phyloP scores from a whole-genome alignment of 2,888 invertebrate genomes.

The Pachliopta kotzebuea region DNA sequence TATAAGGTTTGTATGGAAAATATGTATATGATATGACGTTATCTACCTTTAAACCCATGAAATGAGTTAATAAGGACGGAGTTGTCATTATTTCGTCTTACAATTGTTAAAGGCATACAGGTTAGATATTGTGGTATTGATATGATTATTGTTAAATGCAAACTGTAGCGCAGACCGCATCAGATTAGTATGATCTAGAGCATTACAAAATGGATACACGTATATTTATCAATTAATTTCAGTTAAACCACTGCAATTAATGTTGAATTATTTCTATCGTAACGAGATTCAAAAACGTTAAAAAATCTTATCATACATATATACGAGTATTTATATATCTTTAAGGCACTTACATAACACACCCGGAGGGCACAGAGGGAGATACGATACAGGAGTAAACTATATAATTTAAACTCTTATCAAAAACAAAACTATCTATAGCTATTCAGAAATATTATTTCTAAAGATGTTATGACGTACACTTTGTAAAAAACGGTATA shows the following conservation, averaged over 20 bases:
- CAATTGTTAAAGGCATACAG: conserved; percentile 34
- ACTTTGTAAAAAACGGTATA: not conserved
- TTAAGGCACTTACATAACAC: not conserved
- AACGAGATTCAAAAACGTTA: conserved; percentile 11
- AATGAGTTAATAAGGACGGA: conserved; percentile 31
- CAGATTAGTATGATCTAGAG: not conserved
- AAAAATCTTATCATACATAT: not conserved
- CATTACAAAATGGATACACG: not conserved
- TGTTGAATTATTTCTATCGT: not conserved
- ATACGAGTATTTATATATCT: too few species aligned
- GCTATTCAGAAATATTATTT: not conserved
- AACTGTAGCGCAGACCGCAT: conserved; percentile 30
- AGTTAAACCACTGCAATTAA: not conserved
- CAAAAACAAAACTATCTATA: not conserved
- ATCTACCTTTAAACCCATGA: not conserved
- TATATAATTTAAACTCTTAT: not conserved
- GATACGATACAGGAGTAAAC: not conserved
- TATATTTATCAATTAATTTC: not conserved
- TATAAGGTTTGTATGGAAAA: not conserved
- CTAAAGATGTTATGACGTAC: not conserved
- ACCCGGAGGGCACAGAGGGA: not conserved
- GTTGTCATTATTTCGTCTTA: conserved; percentile 31
- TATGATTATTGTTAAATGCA: conserved; percentile 26
- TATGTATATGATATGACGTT: not conserved
- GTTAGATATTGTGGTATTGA: conserved; percentile 16